Percentiles rank a stretch among this genome's conserved stretches.
Conservation (phyloP, 2,113 vertebrate species). For the Rhea pennata region DNA sequence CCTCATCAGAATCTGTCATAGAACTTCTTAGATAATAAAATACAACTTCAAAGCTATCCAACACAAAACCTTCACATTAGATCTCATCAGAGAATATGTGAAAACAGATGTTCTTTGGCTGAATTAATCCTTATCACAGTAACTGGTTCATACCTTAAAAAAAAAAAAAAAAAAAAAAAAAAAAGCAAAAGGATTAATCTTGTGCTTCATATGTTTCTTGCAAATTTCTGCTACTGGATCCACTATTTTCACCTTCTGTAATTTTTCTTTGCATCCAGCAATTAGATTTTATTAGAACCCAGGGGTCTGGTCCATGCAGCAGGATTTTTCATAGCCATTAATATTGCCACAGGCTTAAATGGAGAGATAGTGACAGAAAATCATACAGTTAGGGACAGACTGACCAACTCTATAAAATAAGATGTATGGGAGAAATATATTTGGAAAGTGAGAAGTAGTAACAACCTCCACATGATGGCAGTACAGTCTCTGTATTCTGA, state of each 20-base stretch:
- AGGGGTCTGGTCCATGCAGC: not conserved
- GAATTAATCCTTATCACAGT: not conserved
- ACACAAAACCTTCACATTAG: not conserved
- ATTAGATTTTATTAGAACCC: not conserved
- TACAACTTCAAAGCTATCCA: not conserved
- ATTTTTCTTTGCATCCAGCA: not conserved
- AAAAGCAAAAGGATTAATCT: no score
- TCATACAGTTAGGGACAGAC: not conserved
- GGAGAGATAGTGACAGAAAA: not conserved
- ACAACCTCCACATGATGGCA: not conserved
- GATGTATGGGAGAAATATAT: not conserved
- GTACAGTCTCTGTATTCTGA: not conserved
- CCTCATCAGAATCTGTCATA: not conserved
- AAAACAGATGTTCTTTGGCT: constrained; percentile 33
- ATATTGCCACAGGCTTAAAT: not conserved
- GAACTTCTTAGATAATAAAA: not conserved
- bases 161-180: no score
- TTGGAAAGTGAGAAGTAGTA: not conserved
- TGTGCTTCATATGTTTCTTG: not conserved
- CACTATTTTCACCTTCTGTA: not conserved
- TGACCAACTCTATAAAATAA: not conserved
- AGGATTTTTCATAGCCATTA: not conserved
- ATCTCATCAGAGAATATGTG: not conserved
- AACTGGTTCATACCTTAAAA: not conserved
- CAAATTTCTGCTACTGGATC: not conserved